Base-by-base conservation (phyloP, 2,888 invertebrate genomes). In the Latheticus oryzae region DNA sequence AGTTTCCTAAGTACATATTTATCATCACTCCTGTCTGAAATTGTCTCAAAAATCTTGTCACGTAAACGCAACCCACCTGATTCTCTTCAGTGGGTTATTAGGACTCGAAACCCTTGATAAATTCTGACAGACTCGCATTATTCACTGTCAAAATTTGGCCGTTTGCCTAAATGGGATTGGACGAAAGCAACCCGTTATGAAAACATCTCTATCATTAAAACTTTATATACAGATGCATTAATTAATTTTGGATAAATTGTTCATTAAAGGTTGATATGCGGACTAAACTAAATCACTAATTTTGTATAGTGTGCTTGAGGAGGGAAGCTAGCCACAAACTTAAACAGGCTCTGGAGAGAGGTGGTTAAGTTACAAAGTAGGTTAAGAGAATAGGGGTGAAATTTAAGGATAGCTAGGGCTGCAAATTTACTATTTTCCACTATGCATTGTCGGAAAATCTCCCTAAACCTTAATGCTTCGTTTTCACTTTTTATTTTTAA, bases 81-180 rank as follows among this genome's bases (percentile, higher is more conserved):
- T 40, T 53, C 30, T 32, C 42, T 32, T 42, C 40, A 43, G 42
- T 53, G 15, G 53, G 53, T 53, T 53, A 53, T 43, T 53, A 43
- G 43, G 32, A 17, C 16, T 13, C 35, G 16, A 33, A 13, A 8
- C 15, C 26, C 38, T 30, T 33, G 43, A 53, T 53, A 33, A 53
- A 43, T 53, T 37, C 45, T 24, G 26, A 19, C 3, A 11, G 19
- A 4, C 23, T 19, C 32, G 40, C 55, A 55, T 55, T 55, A 55
- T 55, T 55, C 55, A 55, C 38, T 26, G 55, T 55, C 55, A 55
- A 55, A n/a, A 55, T 55, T 40, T 40, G 30, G 45, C 23, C 8
- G 16, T n/a, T n/a, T 16, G n/a, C 12, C 15, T 24, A 35, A 43
- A 43, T 42, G 53, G 43, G 53, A 53, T 53, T 38, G 19, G 33